These are phyloP conservation scores for Phaenicophaeus curvirostris DNA, from an alignment of 2,797 vertebrate genomes.

Conservation along the genomic window DNA sequence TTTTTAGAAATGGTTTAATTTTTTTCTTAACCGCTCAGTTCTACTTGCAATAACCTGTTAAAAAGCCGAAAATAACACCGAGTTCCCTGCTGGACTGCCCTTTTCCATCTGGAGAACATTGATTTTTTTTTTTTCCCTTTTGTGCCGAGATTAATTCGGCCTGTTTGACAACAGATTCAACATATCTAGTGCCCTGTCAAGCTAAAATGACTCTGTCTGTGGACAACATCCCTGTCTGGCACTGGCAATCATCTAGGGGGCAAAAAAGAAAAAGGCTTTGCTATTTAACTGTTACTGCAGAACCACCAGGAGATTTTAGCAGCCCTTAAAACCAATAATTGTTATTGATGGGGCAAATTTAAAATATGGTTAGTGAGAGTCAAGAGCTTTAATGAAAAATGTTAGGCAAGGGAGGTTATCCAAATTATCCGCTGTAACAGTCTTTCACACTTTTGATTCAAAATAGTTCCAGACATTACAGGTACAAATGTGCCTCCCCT, in stretches of 20 bases:
- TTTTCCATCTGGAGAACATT: slow-evolving; percentile 38
- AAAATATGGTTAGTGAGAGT: not conserved
- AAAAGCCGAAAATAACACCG: slow-evolving; percentile 35
- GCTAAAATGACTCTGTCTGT: not conserved
- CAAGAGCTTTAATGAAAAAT: not conserved
- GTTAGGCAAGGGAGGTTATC: not conserved
- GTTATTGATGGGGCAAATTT: not conserved
- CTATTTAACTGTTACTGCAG: not conserved
- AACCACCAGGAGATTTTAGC: not conserved
- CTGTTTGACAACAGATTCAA: slow-evolving; percentile 37
- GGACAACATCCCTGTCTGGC: not conserved
- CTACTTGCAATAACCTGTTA: slow-evolving; percentile 12
- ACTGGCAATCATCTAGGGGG: not conserved
- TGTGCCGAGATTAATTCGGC: slow-evolving; percentile 38
- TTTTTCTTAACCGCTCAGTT: slow-evolving; percentile 6
- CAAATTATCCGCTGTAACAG: not conserved
- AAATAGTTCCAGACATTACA: not conserved
- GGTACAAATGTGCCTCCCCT: not conserved
- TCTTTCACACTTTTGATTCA: not conserved
- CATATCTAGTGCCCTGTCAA: not conserved
- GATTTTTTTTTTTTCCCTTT: slow-evolving; percentile 15
- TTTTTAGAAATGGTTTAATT: not conserved
- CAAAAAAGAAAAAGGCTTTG: not conserved
- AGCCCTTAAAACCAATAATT: not conserved
- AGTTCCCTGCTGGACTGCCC: not conserved